Percentiles rank a stretch among this genome's conserved stretches.
Evolutionary conservation across 2,113 vertebrate species (phyloP).

Genomic region (Terrapene triunguis): DNA sequence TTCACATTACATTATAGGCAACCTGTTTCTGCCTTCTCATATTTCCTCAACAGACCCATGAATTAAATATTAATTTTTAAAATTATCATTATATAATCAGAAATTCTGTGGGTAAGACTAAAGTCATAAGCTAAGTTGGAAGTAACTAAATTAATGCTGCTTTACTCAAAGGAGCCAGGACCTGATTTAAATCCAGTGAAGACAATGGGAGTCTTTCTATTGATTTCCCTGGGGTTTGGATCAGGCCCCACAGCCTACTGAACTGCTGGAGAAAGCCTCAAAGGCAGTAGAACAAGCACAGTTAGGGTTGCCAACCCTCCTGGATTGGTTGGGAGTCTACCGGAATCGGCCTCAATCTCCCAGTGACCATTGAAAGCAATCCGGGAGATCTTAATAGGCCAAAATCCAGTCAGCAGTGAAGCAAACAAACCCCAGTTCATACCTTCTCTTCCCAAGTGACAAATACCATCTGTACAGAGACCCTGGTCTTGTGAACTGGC

Average conservation of each 20-base stretch:
- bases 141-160: not conserved
- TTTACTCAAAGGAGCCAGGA: not conserved
- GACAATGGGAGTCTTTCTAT: not conserved
- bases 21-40: not conserved
- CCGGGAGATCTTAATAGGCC: too few species aligned
- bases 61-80: not conserved
- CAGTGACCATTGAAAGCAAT: too few species aligned
- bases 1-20: not conserved
- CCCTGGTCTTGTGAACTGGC: not conserved
- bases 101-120: not conserved
- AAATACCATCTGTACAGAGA: not conserved
- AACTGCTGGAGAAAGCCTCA: not conserved
- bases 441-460: not conserved
- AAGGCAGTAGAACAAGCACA: not conserved
- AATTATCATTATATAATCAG: not conserved
- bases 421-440: too few species aligned
- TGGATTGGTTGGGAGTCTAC: too few species aligned
- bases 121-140: not conserved
- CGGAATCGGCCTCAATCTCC: too few species aligned
- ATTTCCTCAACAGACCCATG: not conserved
- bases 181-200: not conserved
- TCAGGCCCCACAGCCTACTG: not conserved
- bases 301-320: not conserved
- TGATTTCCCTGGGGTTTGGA: not conserved
- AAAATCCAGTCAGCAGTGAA: too few species aligned